These are phyloP conservation scores for Montipora efflorescens DNA, from an alignment of 64 coral and sea anemone genomes.

Conservation along the genomic window DNA sequence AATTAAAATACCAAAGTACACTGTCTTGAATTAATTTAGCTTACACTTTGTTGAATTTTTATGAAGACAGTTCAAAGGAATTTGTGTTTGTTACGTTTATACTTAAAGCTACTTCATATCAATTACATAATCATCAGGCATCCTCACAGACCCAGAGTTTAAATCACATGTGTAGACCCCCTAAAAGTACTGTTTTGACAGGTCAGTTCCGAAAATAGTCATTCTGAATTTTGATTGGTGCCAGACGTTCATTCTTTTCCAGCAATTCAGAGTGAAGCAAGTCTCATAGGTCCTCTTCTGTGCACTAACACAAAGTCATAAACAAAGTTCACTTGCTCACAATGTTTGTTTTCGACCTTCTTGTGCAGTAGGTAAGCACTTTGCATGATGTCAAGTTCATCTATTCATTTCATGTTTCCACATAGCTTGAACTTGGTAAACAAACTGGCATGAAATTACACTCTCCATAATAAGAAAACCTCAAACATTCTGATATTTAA, in stretches of 20 bases:
- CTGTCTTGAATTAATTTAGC: conserved; percentile 11
- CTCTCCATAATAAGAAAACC: background rate
- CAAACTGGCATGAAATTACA: conserved; percentile 5
- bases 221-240: background rate
- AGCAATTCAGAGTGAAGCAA: conserved; percentile 11
- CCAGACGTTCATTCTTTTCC: background rate
- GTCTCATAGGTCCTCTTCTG: conserved; percentile 6
- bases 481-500: conserved; percentile 13
- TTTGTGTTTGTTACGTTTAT: background rate
- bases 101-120: conserved; percentile 23
- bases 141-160: background rate
- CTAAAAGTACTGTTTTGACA: background rate
- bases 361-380: background rate
- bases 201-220: background rate
- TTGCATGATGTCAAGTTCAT: conserved; percentile 17
- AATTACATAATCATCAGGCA: conserved; percentile 10
- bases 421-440: conserved; percentile 26
- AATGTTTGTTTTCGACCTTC: background rate
- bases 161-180: background rate
- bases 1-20: conserved; percentile 21
- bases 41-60: conserved; percentile 20
- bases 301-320: background rate
- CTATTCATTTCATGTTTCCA: conserved; percentile 20
- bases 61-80: conserved; percentile 11
- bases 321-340: background rate